phyloP scores from a whole-genome alignment of 2,113 vertebrate genomes.

The Mellivora capensis region DNA sequence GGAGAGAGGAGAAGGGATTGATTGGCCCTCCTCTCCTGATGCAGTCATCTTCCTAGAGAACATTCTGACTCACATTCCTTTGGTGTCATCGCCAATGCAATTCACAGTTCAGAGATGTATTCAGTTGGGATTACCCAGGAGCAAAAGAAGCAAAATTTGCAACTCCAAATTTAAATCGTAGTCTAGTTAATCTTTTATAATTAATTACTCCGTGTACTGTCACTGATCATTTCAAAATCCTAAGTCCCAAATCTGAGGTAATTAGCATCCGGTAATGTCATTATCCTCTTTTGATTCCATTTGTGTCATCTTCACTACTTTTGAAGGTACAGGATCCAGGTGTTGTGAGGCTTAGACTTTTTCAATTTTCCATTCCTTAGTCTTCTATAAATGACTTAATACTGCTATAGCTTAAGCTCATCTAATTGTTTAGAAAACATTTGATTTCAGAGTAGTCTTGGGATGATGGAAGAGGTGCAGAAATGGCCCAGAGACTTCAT shows the following conservation, averaged over 20 bases:
- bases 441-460: not conserved
- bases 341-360: not conserved
- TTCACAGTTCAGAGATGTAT: not conserved
- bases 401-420: not conserved
- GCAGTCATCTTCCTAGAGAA: not conserved
- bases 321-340: not conserved
- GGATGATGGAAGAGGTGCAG: not conserved
- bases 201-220: conserved; percentile 1
- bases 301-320: not conserved
- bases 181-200: conserved; percentile 39
- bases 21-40: not conserved
- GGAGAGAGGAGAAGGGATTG: too few relatives aligned
- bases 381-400: not conserved
- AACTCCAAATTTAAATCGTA: conserved; percentile 21
- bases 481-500: not conserved
- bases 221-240: conserved; percentile 5
- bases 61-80: not conserved
- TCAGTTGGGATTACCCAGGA: not conserved
- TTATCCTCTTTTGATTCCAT: not conserved
- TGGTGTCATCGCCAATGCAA: not conserved
- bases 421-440: not conserved
- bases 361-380: not conserved
- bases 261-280: not conserved
- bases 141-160: not conserved
- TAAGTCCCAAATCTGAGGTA: not conserved